Base-by-base conservation (phyloP, 2,797 vertebrate genomes). In the Enoplosus armatus region DNA sequence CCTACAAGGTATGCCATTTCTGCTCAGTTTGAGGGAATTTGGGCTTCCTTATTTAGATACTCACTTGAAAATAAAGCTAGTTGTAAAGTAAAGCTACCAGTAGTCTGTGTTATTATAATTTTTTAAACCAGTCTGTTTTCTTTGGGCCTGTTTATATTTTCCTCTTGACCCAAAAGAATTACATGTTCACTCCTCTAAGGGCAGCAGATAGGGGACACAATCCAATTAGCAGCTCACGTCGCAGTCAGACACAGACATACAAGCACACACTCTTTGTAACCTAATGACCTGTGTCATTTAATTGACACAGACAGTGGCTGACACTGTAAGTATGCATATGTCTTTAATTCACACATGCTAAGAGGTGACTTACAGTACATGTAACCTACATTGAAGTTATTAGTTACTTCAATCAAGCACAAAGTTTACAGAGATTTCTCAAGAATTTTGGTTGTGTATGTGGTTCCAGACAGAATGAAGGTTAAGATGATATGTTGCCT, bases 171-270 rank as follows among this genome's bases (percentile, higher is more conserved):
- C 45, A 8, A 43, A 60, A 64, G 6, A 62, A 68, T 27, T 47
- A 43, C 39, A 61, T 58, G 58, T 51, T 58, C 58, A 56, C 18
- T 59, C 39, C 27, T 54, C 24, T 33, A 54, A 37, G 26, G 45
- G 33, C 26, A 62, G 75, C 56, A 75, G 41, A 61, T 60, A 63
- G 37, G n/a, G 1, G 15, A 70, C 61, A 29, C 45, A 77, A 83
- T 86, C 77, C 79, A 87, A 77, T 87, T 72, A 83, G 27, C 15
- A 66, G 66, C 79, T 77, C 39, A 66, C 43, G 31, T 20, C 1
- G 0, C 29, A 67, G 18, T 16, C 69, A 72, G 9, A 55, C 67
- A 56, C 64, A 70, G 3, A 67, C 39, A n/a, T 4, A 65, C 47
- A 43, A 9, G 26, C 6, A 27, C 29, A 26, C 39, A 47, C 1